phyloP scores from a whole-genome alignment of 2,888 invertebrate genomes.

The Junonia oenone region DNA sequence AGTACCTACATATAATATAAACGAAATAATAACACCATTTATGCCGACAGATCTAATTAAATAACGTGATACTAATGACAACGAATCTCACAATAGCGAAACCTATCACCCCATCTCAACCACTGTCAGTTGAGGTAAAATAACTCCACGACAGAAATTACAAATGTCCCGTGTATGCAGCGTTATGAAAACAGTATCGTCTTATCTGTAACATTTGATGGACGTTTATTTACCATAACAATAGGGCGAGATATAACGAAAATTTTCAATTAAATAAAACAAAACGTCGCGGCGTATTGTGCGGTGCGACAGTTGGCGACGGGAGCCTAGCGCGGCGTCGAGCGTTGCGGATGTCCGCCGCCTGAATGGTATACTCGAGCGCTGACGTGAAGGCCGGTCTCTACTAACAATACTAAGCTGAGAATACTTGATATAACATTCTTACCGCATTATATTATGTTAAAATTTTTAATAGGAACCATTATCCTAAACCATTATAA shows the following conservation, averaged over 20 bases:
- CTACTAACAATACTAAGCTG: constrained; percentile 14
- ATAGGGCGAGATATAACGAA: constrained; percentile 58
- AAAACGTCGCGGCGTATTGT: constrained; percentile 58
- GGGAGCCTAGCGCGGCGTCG: constrained; percentile 40
- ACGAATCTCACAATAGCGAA: not conserved
- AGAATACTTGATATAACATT: constrained; percentile 3
- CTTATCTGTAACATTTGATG: constrained; percentile 35
- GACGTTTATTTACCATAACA: constrained; percentile 47
- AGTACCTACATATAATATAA: too few species aligned
- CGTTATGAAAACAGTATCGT: constrained; percentile 20
- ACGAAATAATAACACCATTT: too few species aligned
- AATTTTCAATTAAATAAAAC: constrained; percentile 73
- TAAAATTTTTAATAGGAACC: not conserved
- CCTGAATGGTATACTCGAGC: constrained; percentile 32
- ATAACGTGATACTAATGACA: not conserved
- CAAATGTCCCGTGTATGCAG: constrained; percentile 9
- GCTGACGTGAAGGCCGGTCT: constrained; percentile 11
- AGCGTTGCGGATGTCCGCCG: constrained; percentile 36
- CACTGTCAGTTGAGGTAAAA: constrained; percentile 18
- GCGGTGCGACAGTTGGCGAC: constrained; percentile 42
- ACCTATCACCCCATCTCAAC: not conserved
- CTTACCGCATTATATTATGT: not conserved
- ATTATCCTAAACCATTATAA: too few species aligned
- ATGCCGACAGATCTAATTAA: too few species aligned
- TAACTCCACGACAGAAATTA: constrained; percentile 1